A percentile compares a stretch with the other conserved stretches of the same genome.
Evolutionary conservation across 1,140 invertebrate genomes (phyloP).

Genomic region (Yoshiicerus persimilis): DNA sequence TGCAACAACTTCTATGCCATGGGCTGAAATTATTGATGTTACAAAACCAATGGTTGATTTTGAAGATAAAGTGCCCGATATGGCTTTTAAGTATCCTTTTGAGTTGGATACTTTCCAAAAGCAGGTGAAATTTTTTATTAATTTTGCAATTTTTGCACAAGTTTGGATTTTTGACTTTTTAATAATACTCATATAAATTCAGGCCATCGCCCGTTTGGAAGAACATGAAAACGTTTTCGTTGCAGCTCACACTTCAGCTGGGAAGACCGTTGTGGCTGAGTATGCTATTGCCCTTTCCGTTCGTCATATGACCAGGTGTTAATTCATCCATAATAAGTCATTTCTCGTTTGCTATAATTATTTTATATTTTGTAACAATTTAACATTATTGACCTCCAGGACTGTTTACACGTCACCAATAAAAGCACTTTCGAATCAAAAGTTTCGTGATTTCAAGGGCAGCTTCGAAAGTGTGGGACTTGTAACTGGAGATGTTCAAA

Average conservation of each 20-base stretch:
- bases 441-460: conserved; percentile 94
- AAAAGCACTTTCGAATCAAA: conserved; percentile 99
- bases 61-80: conserved; percentile 76
- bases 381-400: conserved; percentile 60
- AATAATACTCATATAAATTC: conserved; percentile 40
- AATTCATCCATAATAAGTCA: neutral
- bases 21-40: conserved; percentile 84
- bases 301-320: conserved; percentile 83
- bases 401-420: conserved; percentile 99
- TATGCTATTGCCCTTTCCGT: conserved; percentile 94
- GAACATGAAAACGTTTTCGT: conserved; percentile 95
- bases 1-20: conserved; percentile 53
- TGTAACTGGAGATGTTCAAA: conserved; percentile 94
- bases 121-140: conserved; percentile 57
- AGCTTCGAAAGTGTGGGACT: conserved; percentile 91
- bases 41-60: conserved; percentile 78
- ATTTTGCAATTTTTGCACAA: neutral
- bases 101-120: conserved; percentile 97
- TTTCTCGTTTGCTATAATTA: neutral
- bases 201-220: conserved; percentile 92
- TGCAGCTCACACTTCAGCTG: conserved; percentile 97
- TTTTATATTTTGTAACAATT: neutral
- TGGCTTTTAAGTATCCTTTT: conserved; percentile 86
- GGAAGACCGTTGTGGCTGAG: conserved; percentile 98
- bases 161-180: neutral